Base-by-base conservation (phyloP, 2,888 invertebrate genomes). In the Lycaena phlaeas region DNA sequence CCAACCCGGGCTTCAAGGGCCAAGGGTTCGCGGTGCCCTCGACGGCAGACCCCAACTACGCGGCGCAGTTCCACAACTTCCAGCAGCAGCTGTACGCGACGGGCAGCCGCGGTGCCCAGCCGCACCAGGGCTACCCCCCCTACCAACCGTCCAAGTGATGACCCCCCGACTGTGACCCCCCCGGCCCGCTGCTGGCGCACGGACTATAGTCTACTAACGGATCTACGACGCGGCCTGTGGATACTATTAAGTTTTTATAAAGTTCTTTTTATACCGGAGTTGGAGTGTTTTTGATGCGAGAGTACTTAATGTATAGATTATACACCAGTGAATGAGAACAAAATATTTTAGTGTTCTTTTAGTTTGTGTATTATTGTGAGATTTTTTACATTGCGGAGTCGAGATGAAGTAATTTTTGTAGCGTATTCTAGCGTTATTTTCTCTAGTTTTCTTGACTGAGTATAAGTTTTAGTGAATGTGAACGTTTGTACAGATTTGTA, bases 1-100 rank as follows among this genome's bases (percentile, higher is more conserved):
- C 87, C 46, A 76, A 71, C 10, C 79, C 84, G 29, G 89, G 87
- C 49, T 93, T 92, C 76, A 92, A 92, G 66, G 91, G 89, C 52
- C 92, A 93, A 53, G 88, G 90, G 45, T 95, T 94, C 68, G 91
- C 93, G 42, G 93, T 93, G 17, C 94, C 94, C 5, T 92, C 91
- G 17, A 93, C 95, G 44, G 91, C 92, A 34, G 96, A 96, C 78
- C 93, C 96, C 9, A 94, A 94, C 69, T 96, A 96, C 84, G 96
- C 95, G 62, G 95, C 95, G 74, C 96, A 96, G 87, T 96, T 93
- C 85, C 96, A 96, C 78, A 94, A 96, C 81, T 96, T 96, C 86
- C 96, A 96, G 68, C 96, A 96, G 72, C 96, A 96, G 75, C 81
- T 96, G 54, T 96, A 96, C 76, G 96, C 96, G 47, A 96, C 96